These are phyloP conservation scores for Pandion haliaetus DNA, from an alignment of 2,113 vertebrate species.

Conservation along the genomic window DNA sequence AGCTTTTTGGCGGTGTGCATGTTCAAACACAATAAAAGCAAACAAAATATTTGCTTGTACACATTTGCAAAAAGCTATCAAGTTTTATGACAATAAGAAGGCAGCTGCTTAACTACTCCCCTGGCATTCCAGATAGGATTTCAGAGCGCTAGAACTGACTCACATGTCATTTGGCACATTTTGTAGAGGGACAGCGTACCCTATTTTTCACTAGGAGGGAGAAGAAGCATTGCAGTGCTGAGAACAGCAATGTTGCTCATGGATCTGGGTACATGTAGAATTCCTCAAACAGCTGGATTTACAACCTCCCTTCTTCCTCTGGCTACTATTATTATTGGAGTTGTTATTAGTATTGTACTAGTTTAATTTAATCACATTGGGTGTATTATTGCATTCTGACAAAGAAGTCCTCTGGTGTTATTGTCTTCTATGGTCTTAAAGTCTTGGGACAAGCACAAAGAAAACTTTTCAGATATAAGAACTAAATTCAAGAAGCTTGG, in stretches of 20 bases:
- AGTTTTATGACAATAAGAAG: slow-evolving; percentile 46
- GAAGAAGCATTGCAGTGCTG: neutral
- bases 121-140: slow-evolving; percentile 18
- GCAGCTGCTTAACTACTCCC: slow-evolving; percentile 27
- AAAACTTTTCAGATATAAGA: neutral
- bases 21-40: slow-evolving; percentile 49
- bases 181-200: neutral
- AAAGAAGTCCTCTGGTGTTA: neutral
- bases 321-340: neutral
- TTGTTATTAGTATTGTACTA: neutral
- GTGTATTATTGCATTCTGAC: neutral
- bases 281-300: neutral
- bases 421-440: neutral
- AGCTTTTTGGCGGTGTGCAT: slow-evolving; percentile 17
- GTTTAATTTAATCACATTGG: neutral
- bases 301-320: neutral
- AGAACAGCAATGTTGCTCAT: neutral
- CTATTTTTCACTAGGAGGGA: neutral
- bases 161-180: neutral
- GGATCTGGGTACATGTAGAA: neutral
- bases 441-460: neutral
- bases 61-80: slow-evolving; percentile 52
- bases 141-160: slow-evolving; percentile 15
- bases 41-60: slow-evolving; percentile 55
- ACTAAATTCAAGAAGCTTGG: neutral